Evolutionary conservation across 1,140 invertebrate genomes (phyloP).

Genomic region (Zaprionus capensis): DNA sequence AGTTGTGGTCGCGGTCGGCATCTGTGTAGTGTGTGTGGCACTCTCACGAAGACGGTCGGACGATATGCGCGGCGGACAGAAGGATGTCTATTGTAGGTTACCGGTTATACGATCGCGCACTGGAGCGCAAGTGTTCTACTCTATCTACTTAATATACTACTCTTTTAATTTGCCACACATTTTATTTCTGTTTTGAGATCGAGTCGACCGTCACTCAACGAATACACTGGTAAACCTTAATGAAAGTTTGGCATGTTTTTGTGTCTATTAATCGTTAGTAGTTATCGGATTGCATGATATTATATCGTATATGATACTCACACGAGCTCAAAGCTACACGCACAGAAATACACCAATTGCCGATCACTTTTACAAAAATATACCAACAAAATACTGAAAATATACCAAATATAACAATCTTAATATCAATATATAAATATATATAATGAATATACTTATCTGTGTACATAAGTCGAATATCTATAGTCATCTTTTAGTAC

Average conservation of each 20-base stretch:
- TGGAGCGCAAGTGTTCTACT: slow-evolving; percentile 64
- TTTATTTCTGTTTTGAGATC: slow-evolving; percentile 60
- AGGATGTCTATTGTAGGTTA: slow-evolving; percentile 88
- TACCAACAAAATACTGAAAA: slow-evolving; percentile 62
- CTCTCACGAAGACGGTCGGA: slow-evolving; percentile 91
- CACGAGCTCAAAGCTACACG: slow-evolving; percentile 41
- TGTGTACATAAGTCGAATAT: slow-evolving; percentile 13
- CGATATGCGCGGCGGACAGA: slow-evolving; percentile 91
- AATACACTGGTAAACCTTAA: slow-evolving; percentile 28
- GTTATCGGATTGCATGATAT: slow-evolving; percentile 29
- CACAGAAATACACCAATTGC: slow-evolving; percentile 52
- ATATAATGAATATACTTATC: slow-evolving; percentile 27
- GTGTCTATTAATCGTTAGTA: slow-evolving; percentile 1
- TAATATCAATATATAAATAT: slow-evolving; percentile 25
- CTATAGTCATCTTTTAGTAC: slow-evolving; percentile 21
- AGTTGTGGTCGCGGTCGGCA: slow-evolving; percentile 94
- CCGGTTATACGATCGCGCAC: neutral
- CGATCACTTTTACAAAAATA: slow-evolving; percentile 64
- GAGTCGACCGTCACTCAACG: slow-evolving; percentile 42
- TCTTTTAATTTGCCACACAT: slow-evolving; percentile 41
- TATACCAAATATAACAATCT: slow-evolving; percentile 29
- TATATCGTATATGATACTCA: neutral
- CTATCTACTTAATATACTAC: slow-evolving; percentile 65
- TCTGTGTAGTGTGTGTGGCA: slow-evolving; percentile 94
- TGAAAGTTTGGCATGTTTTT: slow-evolving; percentile 23